Percentiles rank a stretch among this genome's conserved stretches.
phyloP scores from a whole-genome alignment of 2,113 vertebrate genomes.

The Acanthisitta chloris region DNA sequence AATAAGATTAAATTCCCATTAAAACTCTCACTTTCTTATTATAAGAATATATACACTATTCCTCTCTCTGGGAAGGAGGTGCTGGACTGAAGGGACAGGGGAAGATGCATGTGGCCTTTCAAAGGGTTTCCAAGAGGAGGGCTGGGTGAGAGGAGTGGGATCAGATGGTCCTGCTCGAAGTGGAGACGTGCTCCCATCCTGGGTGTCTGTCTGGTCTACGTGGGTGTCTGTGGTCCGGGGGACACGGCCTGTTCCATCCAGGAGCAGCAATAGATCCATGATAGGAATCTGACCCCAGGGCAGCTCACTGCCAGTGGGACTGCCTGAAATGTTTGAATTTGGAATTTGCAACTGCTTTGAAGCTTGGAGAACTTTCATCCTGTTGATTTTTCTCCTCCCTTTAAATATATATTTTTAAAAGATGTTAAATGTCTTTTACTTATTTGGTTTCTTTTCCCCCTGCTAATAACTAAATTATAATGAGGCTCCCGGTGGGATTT shows the following conservation, averaged over 20 bases:
- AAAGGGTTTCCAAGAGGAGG: neutral
- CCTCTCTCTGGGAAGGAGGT: neutral
- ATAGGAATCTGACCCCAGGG: neutral
- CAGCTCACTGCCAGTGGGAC: neutral
- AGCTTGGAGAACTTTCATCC: constrained; percentile 52
- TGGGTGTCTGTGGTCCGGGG: accelerated
- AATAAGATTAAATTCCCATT: constrained; percentile 11
- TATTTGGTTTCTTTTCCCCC: constrained; percentile 29
- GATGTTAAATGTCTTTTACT: constrained; percentile 64
- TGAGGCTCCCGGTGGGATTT: constrained; percentile 65
- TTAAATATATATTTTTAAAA: neutral
- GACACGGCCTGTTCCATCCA: neutral
- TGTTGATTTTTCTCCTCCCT: constrained; percentile 18
- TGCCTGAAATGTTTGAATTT: constrained; percentile 7
- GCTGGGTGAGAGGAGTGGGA: neutral
- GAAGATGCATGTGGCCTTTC: neutral
- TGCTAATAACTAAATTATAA: constrained; percentile 78
- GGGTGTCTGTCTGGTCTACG: neutral
- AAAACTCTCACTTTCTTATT: neutral
- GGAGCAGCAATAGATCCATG: neutral
- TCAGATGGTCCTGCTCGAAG: neutral
- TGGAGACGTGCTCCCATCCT: accelerated
- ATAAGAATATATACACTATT: neutral
- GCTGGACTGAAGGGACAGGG: neutral
- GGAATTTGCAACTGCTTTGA: constrained; percentile 60